Conservation (phyloP, 2,888 invertebrate genomes). For the Drosophila helvetica region DNA sequence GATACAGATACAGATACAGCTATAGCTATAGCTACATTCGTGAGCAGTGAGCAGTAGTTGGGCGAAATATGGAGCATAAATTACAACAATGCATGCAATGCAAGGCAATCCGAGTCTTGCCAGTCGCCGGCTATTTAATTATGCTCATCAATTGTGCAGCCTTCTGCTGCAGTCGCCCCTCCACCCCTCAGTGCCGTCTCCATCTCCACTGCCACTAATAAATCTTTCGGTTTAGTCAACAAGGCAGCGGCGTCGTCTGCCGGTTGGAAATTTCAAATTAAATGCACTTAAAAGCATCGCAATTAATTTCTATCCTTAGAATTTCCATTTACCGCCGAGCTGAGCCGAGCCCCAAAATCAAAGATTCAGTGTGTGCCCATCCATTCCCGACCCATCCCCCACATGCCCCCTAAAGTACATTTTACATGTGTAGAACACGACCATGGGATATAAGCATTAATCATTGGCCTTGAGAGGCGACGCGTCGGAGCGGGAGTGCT, state of each 20-base stretch:
- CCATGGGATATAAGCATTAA: constrained; percentile 47
- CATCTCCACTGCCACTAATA: constrained; percentile 6
- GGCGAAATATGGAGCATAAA: constrained; percentile 70
- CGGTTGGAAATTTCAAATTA: constrained; percentile 63
- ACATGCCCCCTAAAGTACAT: constrained; percentile 11
- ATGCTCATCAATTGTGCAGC: constrained; percentile 72
- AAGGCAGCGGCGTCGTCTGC: constrained; percentile 22
- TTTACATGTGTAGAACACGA: constrained; percentile 50
- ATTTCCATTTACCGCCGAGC: not conserved
- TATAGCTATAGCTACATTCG: not conserved
- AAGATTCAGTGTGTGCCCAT: constrained; percentile 44
- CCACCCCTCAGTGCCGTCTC: not conserved
- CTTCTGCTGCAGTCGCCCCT: constrained; percentile 39
- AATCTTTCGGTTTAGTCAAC: constrained; percentile 36
- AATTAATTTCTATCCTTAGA: constrained; percentile 66
- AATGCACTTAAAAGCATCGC: constrained; percentile 66
- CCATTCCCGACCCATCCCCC: too few species aligned
- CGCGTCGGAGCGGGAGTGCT: constrained; percentile 1
- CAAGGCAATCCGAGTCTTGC: constrained; percentile 26
- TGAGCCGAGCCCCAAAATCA: constrained; percentile 47
- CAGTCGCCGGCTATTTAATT: constrained; percentile 72
- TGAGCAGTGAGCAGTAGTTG: constrained; percentile 22
- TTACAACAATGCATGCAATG: constrained; percentile 76
- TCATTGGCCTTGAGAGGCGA: constrained; percentile 57
- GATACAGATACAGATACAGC: not conserved